phyloP scores from a whole-genome alignment of 2,797 vertebrate species.

The Clarias pachynema region DNA sequence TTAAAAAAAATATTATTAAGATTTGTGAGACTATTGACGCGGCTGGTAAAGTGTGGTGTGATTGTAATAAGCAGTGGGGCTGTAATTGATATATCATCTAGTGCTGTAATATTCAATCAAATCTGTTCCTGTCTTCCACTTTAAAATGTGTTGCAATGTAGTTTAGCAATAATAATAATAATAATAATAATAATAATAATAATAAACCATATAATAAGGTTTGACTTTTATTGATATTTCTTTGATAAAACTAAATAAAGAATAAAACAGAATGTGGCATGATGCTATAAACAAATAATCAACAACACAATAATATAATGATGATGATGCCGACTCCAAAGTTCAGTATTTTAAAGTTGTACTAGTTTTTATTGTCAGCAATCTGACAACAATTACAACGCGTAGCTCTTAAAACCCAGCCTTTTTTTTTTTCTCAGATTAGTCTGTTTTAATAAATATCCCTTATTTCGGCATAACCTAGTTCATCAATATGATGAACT shows the following conservation, averaged over 20 bases:
- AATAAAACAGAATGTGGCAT: background rate
- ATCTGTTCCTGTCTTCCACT: background rate
- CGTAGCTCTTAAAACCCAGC: no score
- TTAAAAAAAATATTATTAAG: background rate
- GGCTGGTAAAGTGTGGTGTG: background rate
- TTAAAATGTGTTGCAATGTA: background rate
- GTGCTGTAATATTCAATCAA: background rate
- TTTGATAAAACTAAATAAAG: background rate
- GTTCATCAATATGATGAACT: no score
- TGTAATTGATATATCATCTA: background rate
- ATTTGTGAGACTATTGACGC: no score
- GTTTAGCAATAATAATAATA: background rate
- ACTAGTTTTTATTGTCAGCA: background rate
- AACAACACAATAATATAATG: background rate
- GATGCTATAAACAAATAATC: background rate
- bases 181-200: background rate
- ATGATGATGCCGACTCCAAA: background rate
- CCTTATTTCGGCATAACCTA: no score
- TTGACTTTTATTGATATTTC: background rate
- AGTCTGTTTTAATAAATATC: no score
- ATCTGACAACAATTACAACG: background rate
- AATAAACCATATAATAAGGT: background rate
- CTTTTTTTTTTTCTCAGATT: no score
- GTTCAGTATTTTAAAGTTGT: background rate
- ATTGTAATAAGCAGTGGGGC: background rate